A percentile compares a stretch with the other conserved stretches of the same genome.
phyloP scores from a whole-genome alignment of 2,888 invertebrate genomes.

The Pyrochroa serraticornis region DNA sequence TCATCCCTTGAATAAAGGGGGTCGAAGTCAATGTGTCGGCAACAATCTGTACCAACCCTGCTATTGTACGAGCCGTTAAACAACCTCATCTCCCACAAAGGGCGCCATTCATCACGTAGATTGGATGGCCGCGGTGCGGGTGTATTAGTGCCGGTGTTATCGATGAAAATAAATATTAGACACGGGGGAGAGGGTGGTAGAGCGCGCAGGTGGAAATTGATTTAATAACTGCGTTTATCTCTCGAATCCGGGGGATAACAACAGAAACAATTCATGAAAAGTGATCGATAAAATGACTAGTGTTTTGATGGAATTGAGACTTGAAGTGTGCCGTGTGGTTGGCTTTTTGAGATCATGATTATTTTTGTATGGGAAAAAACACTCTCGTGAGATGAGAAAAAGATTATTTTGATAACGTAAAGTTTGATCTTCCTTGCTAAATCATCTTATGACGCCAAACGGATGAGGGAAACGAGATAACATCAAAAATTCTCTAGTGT shows the following conservation, averaged over 20 bases:
- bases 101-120: slow-evolving; percentile 34
- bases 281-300: too few species aligned
- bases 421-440: too few species aligned
- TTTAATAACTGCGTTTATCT: slow-evolving; percentile 30
- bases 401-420: too few species aligned
- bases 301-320: too few species aligned
- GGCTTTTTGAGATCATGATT: too few species aligned
- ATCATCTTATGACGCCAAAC: too few species aligned
- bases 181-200: slow-evolving; percentile 28
- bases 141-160: slow-evolving; percentile 23
- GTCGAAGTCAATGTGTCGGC: slow-evolving; percentile 42
- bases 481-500: too few species aligned
- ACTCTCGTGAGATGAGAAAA: too few species aligned
- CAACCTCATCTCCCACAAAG: slow-evolving; percentile 34
- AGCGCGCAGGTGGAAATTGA: slow-evolving; percentile 36
- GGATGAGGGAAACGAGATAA: too few species aligned
- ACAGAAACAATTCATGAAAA: too few species aligned
- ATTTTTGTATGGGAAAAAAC: too few species aligned
- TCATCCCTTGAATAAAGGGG: slow-evolving; percentile 33
- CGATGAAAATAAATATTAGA: slow-evolving; percentile 30
- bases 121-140: slow-evolving; percentile 25
- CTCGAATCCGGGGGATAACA: neutral
- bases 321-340: too few species aligned
- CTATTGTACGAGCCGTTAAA: slow-evolving; percentile 32
- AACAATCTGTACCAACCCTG: slow-evolving; percentile 37